Evolutionary conservation across 1,140 invertebrate genomes (phyloP).

Genomic region (Ceratoteleas bidentatus): DNA sequence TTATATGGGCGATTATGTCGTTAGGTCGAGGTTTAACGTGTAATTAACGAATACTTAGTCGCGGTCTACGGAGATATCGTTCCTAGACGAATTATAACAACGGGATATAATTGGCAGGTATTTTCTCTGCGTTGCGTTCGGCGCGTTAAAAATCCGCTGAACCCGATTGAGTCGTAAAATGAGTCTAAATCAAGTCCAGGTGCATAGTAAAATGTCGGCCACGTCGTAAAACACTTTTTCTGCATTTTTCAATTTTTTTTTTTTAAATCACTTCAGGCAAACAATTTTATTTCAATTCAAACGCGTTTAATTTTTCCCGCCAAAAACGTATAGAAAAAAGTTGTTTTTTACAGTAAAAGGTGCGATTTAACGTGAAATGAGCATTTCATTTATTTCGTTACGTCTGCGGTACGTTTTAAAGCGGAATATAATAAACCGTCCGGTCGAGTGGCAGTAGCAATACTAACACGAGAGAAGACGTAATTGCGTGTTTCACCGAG

Average conservation of each 20-base stretch:
- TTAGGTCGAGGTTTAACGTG: slow-evolving; percentile 68
- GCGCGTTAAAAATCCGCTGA: slow-evolving; percentile 25
- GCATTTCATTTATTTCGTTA: background rate
- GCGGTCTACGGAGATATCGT: slow-evolving; percentile 26
- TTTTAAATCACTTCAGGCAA: background rate
- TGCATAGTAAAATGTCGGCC: slow-evolving; percentile 40
- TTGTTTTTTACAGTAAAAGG: background rate
- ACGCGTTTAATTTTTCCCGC: too few species aligned
- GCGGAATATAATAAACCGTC: background rate
- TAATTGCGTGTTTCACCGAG: slow-evolving; percentile 77
- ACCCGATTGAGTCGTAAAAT: slow-evolving; percentile 72
- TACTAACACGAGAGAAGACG: slow-evolving; percentile 66
- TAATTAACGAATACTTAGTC: slow-evolving; percentile 69
- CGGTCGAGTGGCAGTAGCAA: slow-evolving; percentile 69
- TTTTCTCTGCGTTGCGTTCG: slow-evolving; percentile 38
- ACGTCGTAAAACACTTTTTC: background rate
- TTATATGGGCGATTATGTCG: slow-evolving; percentile 74
- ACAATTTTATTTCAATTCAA: too few species aligned
- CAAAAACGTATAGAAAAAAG: background rate
- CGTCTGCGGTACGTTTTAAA: too few species aligned
- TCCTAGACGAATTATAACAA: slow-evolving; percentile 44
- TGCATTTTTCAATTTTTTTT: background rate
- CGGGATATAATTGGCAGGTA: slow-evolving; percentile 49
- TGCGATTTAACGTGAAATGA: background rate
- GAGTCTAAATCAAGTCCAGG: slow-evolving; percentile 64